Percentiles rank a stretch among this genome's conserved stretches.
These are phyloP conservation scores for Rhynchophorus ferrugineus DNA, from an alignment of 1,140 invertebrate genomes.

Conservation along the genomic window DNA sequence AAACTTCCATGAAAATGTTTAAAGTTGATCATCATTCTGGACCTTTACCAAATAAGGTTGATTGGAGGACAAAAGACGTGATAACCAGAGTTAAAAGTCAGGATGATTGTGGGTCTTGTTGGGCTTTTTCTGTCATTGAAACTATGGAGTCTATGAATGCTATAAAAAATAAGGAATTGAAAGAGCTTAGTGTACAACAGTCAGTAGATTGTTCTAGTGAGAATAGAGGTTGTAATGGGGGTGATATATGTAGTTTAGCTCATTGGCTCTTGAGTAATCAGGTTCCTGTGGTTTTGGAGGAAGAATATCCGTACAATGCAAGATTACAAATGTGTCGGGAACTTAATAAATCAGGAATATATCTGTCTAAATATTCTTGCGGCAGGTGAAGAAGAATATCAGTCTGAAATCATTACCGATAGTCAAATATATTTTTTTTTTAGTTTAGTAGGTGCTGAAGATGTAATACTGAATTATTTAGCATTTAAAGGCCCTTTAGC, in stretches of 20 bases:
- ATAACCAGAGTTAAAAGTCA: slow-evolving; percentile 66
- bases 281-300: slow-evolving; percentile 49
- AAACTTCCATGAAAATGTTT: slow-evolving; percentile 38
- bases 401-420: too few relatives aligned
- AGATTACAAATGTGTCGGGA: too few relatives aligned
- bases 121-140: slow-evolving; percentile 76
- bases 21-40: slow-evolving; percentile 6
- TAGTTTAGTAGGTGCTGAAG: slow-evolving; percentile 60
- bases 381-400: too few relatives aligned
- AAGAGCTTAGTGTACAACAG: slow-evolving; percentile 70
- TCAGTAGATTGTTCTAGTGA: slow-evolving; percentile 74
- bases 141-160: slow-evolving; percentile 72
- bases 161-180: slow-evolving; percentile 54
- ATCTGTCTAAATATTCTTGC: too few relatives aligned
- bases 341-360: too few relatives aligned
- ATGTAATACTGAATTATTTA: slow-evolving; percentile 55
- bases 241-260: slow-evolving; percentile 71
- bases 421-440: too few relatives aligned
- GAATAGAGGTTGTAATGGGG: slow-evolving; percentile 72
- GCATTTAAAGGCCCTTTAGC: slow-evolving; percentile 67
- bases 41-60: slow-evolving; percentile 29
- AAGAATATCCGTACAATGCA: slow-evolving; percentile 58
- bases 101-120: slow-evolving; percentile 75
- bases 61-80: slow-evolving; percentile 57
- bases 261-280: slow-evolving; percentile 60